These are phyloP conservation scores for Cheilosia impressa DNA, from an alignment of 2,888 invertebrate species.

Conservation along the genomic window DNA sequence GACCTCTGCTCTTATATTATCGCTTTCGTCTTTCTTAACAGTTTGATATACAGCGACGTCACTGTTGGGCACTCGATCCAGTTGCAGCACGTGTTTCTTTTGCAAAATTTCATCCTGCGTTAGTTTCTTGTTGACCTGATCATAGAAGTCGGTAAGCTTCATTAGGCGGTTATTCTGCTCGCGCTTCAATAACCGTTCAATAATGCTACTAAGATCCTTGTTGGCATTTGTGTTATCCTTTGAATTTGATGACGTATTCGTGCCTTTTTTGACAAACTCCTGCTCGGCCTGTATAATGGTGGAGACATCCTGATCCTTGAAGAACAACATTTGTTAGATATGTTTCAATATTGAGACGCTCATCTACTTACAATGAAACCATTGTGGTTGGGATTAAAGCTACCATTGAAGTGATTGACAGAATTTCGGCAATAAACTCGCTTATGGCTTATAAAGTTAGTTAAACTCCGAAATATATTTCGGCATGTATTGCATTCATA, in stretches of 20 bases:
- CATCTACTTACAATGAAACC: slow-evolving; percentile 79
- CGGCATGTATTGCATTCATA: slow-evolving; percentile 95
- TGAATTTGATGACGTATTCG: slow-evolving; percentile 74
- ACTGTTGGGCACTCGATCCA: slow-evolving; percentile 85
- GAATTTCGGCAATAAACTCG: slow-evolving; percentile 90
- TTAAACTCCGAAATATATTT: slow-evolving; percentile 93
- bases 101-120: slow-evolving; percentile 76
- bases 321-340: slow-evolving; percentile 47
- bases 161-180: slow-evolving; percentile 78
- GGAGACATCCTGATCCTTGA: slow-evolving; percentile 84
- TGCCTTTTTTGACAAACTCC: slow-evolving; percentile 81
- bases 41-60: slow-evolving; percentile 88
- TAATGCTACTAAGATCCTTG: slow-evolving; percentile 85
- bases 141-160: slow-evolving; percentile 78
- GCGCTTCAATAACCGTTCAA: slow-evolving; percentile 84
- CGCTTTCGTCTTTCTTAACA: slow-evolving; percentile 82
- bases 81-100: slow-evolving; percentile 78
- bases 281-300: slow-evolving; percentile 85
- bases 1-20: slow-evolving; percentile 87
- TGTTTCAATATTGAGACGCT: background rate
- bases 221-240: slow-evolving; percentile 76
- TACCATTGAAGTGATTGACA: slow-evolving; percentile 84
- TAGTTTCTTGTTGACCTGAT: slow-evolving; percentile 77
- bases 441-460: slow-evolving; percentile 95
- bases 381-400: slow-evolving; percentile 84